Evolutionary conservation across 2,113 vertebrate species (phyloP), one percentile per base, ranked within the genome.

Genomic region (Raja brachyura): DNA sequence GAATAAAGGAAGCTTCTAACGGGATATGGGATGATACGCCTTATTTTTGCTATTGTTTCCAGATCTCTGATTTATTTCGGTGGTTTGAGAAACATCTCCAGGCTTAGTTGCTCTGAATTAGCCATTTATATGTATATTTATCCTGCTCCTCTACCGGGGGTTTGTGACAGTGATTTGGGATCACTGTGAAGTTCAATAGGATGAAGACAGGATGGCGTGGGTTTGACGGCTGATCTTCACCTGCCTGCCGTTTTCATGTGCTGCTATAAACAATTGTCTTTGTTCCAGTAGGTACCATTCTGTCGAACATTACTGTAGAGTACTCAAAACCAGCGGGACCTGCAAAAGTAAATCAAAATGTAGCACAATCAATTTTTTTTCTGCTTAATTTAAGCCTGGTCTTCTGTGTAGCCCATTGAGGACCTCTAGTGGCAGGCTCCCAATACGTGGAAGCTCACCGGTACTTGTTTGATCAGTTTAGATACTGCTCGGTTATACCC

Each of bases 381-480:
- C 31, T 22, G 68, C 66, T 92, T 39, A 48, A 74, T 70, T 73
- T 48, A 70, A 92, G 22, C 66, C 13, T 39, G 22, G 25, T 22
- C 22, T 70, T 92, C 33, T 39, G 2, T 54, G 5, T 73, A 68
- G 90, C 90, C 33, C 39, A 56, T 28, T 28, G 66, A 74, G 66
- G 66, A 70, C 90, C 90, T 92, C 90, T 92, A 74, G 90, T 92
- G 90, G 90, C 90, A 74, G 68, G 31, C 73, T 11, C 16, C 31
- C 22, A 92, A 92, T 22, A 54, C 33, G 39, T 92, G 61, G 20
- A 73, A 4, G 16, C 10, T 5, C 25, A 48, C 16, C 66, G 48
- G 66, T 63, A 39, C 11, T 73, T 39, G 66, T 92, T 92, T 48
- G 18, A 73, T 70, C 63, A 48, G 39, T 48, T 48, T 56, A 70